Evolutionary conservation across 2,797 vertebrate genomes (phyloP), one percentile per base, ranked within the genome.

Genomic region (Anolis apletophallus): DNA sequence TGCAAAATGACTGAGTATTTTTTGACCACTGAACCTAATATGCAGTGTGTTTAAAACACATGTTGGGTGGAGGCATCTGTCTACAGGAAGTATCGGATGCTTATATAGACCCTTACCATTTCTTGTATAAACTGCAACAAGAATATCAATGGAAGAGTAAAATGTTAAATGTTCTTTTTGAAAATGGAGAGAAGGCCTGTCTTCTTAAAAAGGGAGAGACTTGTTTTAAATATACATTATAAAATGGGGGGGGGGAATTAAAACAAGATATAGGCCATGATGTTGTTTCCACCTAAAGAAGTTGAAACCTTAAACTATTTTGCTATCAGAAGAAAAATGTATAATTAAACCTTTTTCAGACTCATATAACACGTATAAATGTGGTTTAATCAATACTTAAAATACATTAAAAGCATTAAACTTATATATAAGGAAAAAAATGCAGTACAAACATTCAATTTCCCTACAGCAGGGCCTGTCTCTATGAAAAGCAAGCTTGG

Each of bases 31-130:
- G 88, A 94, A 92, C 85, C 40, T 68, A 78, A 86, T 80, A 80
- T 32, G 80, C 91, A 90, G 92, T 92, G 71, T 94, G 83, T 92
- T 91, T 88, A 79, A 95, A 94, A 88, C 93, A 94, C 73, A 73
- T 91, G 89, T 90, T 94, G 94, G 93, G 93, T 93, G 93, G 94
- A 94, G 88, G 67, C 81, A 91, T 75, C 11, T 55, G 81, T 91
- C 91, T 92, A 88, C 88, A 93, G 94, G 94, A 95, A 94, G 73
- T 90, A 95, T 95, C 93, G 90, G 81, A 90, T 94, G 87, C 88
- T 92, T 74, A 40, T 74, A 40, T 85, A 90, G 88, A 85, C 72
- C 84, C 76, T 73, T 81, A 88, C 86, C 55, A 67, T 79, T 88
- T 87, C 81, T 91, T 87, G 76, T 85, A 88, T 89, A 87, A 94